Conservation (phyloP, 92 coral and sea anemone genomes). For the Epizoanthus scotinus region DNA sequence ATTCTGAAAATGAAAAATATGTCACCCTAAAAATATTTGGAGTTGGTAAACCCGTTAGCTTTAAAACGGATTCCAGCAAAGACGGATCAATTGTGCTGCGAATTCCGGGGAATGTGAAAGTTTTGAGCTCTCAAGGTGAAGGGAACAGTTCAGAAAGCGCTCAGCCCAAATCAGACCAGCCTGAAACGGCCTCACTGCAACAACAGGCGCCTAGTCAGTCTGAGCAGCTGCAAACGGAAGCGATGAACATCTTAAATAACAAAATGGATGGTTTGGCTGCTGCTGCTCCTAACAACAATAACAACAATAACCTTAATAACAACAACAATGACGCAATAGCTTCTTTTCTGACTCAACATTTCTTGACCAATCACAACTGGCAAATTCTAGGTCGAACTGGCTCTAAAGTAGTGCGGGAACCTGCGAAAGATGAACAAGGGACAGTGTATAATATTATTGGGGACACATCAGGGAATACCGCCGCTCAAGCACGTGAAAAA, state of each 20-base stretch:
- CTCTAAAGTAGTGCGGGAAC: slow-evolving; percentile 38
- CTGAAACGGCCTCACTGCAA: not conserved
- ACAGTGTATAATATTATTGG: slow-evolving; percentile 13
- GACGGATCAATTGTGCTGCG: slow-evolving; percentile 77
- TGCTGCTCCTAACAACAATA: not conserved
- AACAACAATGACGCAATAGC: not conserved
- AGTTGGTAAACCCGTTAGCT: slow-evolving; percentile 78
- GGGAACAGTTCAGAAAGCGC: not conserved
- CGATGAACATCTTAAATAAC: not conserved
- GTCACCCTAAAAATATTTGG: slow-evolving; percentile 74
- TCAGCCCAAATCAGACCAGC: not conserved
- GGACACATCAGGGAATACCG: not conserved
- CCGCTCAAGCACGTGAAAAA: not conserved
- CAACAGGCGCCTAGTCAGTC: not conserved
- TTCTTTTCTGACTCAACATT: not conserved
- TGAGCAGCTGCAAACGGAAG: not conserved
- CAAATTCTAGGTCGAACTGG: slow-evolving; percentile 61
- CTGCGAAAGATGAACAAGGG: slow-evolving; percentile 16
- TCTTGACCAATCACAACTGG: slow-evolving; percentile 43
- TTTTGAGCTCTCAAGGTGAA: slow-evolving; percentile 32
- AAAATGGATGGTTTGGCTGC: not conserved
- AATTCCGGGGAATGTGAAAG: slow-evolving; percentile 64
- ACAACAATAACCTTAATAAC: not conserved
- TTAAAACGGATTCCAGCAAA: slow-evolving; percentile 76
- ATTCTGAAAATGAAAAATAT: slow-evolving; percentile 25